Evolutionary conservation across 2,888 invertebrate species (phyloP), one percentile per base, ranked within the genome.

Genomic region (Apocheima hispidaria): DNA sequence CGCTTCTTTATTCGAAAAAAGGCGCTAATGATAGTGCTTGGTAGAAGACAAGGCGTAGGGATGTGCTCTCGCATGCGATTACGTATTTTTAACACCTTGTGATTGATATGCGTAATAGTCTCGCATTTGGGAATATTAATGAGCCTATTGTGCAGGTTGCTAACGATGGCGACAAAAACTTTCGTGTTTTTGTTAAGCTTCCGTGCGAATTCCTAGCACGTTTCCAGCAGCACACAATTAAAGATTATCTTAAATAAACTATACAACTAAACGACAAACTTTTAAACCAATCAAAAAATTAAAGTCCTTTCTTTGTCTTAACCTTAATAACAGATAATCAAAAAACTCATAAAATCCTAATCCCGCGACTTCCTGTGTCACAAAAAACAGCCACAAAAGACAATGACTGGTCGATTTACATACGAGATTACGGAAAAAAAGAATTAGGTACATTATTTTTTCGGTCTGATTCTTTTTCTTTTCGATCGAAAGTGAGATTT

Each of bases 101-200:
- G 90, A 90, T 91, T 92, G 92, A 92, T 92, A 92, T 90, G 91
- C 90, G 87, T 84, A 90, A 91, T 90, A 80, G 74, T 77, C 84
- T 84, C 77, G 73, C 68, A 74, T 82, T 79, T 85, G 86, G 91
- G 90, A 90, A 91, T 92, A 90, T 89, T 88, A 86, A 90, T 85
- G 73, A 36, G 55, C 61, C 55, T 65, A 77, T 84, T 83, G 82
- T 86, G 82, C 88, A 88, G 86, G 87, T 87, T 83, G 74, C 66
- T 83, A 78, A 85, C 79, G 79, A 79, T 63, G 72, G 72, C 70
- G 70, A 70, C 68, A 76, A 77, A 40, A 76, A 61, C 63, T 62
- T 9, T 49, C 48, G 55, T 44, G 68, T 65, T 65, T 79, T 76
- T 79, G 54, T 69, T 66, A 50, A 51, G 48, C 63, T 77, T 86